Conservation (phyloP, 2,113 vertebrate species). For the Motacilla tschutschensis region DNA sequence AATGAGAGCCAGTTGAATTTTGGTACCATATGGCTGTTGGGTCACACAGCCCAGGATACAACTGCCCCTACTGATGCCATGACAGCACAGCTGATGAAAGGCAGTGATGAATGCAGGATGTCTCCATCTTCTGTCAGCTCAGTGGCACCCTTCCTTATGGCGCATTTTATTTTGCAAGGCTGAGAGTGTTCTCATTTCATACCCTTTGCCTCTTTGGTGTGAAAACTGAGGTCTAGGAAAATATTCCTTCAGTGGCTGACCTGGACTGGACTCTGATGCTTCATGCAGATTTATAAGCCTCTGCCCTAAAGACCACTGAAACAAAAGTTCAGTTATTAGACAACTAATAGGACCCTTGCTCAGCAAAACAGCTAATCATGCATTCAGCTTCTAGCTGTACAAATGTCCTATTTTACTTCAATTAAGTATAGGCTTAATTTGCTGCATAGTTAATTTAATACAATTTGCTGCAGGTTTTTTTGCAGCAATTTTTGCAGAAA, state of each 20-base stretch:
- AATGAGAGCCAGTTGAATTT: neutral
- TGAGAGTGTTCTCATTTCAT: neutral
- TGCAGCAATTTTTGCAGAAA: too few species aligned
- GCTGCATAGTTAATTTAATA: neutral
- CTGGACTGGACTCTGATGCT: neutral
- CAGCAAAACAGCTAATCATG: neutral
- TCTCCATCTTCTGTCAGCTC: neutral
- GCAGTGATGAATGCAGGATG: neutral
- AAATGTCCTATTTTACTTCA: slow-evolving; percentile 5
- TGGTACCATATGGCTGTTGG: neutral
- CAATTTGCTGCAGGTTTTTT: neutral
- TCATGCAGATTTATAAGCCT: neutral
- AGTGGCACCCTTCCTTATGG: neutral
- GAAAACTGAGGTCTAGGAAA: neutral
- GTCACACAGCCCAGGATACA: neutral
- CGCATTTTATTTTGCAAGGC: neutral
- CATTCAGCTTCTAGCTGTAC: neutral
- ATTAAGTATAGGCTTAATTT: neutral
- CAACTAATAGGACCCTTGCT: neutral
- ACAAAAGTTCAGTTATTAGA: neutral
- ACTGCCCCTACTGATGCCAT: neutral
- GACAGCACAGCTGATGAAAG: neutral
- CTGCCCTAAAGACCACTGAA: neutral
- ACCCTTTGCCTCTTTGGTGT: neutral
- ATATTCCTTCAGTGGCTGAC: neutral